Percentiles rank a stretch among this genome's conserved stretches.
Evolutionary conservation across 92 coral and sea anemone species (phyloP).

Genomic region (Muricea muricata): DNA sequence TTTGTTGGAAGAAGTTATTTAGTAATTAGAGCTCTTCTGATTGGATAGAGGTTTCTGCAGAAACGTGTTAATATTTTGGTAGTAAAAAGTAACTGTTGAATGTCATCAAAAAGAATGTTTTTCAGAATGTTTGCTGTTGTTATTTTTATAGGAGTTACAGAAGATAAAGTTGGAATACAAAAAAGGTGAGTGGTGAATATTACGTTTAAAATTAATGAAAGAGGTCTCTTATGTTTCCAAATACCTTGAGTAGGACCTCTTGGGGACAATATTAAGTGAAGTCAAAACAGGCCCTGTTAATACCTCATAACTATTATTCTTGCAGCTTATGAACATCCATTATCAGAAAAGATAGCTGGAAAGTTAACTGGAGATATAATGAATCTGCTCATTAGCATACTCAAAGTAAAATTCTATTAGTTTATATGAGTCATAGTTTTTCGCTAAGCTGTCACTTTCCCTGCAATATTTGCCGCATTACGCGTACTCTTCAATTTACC

Average conservation of each 20-base stretch:
- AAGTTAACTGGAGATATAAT: background rate
- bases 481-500: too few relatives aligned
- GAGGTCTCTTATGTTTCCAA: background rate
- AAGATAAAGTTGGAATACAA: conserved; percentile 22
- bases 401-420: conserved; percentile 5
- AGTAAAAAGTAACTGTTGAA: too few relatives aligned
- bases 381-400: background rate
- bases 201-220: background rate
- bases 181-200: conserved; percentile 4
- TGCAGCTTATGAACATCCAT: conserved; percentile 10
- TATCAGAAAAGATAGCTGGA: background rate
- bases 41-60: too few relatives aligned
- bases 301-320: background rate
- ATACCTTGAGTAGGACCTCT: background rate
- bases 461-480: too few relatives aligned
- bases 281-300: background rate
- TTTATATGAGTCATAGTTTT: too few relatives aligned
- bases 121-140: too few relatives aligned
- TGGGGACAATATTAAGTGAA: background rate
- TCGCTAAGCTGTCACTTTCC: too few relatives aligned
- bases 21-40: background rate
- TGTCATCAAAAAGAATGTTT: too few relatives aligned
- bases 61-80: too few relatives aligned
- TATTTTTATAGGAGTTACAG: conserved; percentile 13
- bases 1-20: too few relatives aligned